A percentile compares a stretch with the other conserved stretches of the same genome.
These are phyloP conservation scores for Nothocercus julius DNA, from an alignment of 2,113 vertebrate species.

Conservation along the genomic window DNA sequence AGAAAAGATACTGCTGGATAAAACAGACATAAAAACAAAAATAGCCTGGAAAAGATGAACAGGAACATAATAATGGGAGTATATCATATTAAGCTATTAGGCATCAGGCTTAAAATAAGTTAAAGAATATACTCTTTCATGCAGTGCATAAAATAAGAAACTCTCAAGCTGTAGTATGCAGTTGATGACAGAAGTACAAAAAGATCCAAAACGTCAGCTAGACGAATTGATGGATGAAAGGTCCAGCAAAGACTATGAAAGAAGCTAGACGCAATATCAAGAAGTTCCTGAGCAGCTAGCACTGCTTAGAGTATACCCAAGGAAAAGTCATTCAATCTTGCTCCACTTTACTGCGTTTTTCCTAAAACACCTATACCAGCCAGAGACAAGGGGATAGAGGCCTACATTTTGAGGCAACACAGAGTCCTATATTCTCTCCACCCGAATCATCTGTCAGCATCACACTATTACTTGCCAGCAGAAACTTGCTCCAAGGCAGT, in stretches of 20 bases:
- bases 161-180: background rate
- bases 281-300: background rate
- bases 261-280: background rate
- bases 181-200: background rate
- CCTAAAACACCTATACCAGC: background rate
- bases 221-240: background rate
- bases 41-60: background rate
- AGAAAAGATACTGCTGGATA: background rate
- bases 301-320: background rate
- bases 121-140: background rate
- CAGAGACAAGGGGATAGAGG: background rate
- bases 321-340: background rate
- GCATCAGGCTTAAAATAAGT: background rate
- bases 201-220: background rate
- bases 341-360: background rate
- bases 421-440: fast-evolving
- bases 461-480: fast-evolving
- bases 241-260: background rate
- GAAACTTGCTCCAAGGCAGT: background rate
- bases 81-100: background rate
- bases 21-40: background rate
- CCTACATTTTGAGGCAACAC: background rate
- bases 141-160: background rate
- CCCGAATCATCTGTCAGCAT: background rate
- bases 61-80: background rate